Evolutionary conservation across 2,888 invertebrate genomes (phyloP), one percentile per base, ranked within the genome.

Genomic region (Calephelis perditalis): DNA sequence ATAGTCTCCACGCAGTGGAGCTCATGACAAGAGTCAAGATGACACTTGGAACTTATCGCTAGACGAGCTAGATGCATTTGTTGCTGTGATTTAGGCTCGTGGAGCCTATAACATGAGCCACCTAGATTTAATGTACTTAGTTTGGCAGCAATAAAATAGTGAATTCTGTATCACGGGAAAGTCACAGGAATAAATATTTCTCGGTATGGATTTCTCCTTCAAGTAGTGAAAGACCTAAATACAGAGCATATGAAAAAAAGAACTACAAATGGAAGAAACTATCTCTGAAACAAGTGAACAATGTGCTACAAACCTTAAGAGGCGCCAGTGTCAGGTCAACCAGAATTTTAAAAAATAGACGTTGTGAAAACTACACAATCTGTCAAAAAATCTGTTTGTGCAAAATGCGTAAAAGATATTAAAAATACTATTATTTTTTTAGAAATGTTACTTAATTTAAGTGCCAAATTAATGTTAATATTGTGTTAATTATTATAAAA

Each of bases 71-170:
- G 6, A 8, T 40, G 8, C 40, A 61, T 26, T 26, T 26, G 26
- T 26, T 26, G 26, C 26, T 15, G 57, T 58, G 58, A 49, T 35
- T 49, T 49, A 37, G 52, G 57, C 45, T 10, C 47, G 10, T 35
- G 26, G 26, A 26, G 26, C 26, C 26, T 26, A 26, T 26, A 26
- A 4, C 1, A 26, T 26, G 26, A 11, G 44, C 49, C 62, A 7
- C 49, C 56, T 49, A 62, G 49, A 56, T 36, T 26, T 59, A 62
- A 62, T 56, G 57, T 62, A 49, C 57, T 59, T 56, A 57, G 60
- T 54, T 54, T 60, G 54, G 52, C 57, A 62, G 58, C 54, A 44
- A 54, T 61, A 61, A 61, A 61, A 55, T 58, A 58, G 11, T 62
- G 58, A 46, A 58, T 62, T 58, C 52, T 58, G 57, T 61, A 61